Base-by-base conservation (phyloP, 2,113 vertebrate genomes). In the Pterocles burchelli region DNA sequence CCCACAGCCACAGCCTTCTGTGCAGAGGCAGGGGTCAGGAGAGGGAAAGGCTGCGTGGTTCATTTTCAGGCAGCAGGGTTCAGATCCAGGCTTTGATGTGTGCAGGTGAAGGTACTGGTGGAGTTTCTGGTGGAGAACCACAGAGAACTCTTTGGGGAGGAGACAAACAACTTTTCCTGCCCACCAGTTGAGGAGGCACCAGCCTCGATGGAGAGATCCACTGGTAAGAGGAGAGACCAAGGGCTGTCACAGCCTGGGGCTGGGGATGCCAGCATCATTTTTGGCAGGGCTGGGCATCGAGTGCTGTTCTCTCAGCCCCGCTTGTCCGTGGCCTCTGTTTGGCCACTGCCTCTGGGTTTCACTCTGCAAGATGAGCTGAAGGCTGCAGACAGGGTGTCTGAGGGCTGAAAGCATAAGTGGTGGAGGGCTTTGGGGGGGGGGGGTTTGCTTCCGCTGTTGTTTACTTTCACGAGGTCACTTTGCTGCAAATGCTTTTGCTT, bases 161-260 rank as follows among this genome's bases (percentile, higher is more conserved):
- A 41, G 49, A 17, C 17, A 2, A 8, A 4, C 43, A 41, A 25
- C 63, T 14, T 9, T 4, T 58, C 26, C 52, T 17, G 16, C 7
- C 43, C 13, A 2, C 9, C 10, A 46, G 62, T 26, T 1, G 1
- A 63, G 65, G 15, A 45, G 12, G 16, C 1, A 0, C 3, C 34
- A 59, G 45, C 11, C 3, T 9, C 46, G 14, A 1, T 1, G 6
- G 29, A 26, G 14, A 41, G 15, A 25, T 31, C 38, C 38, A 38
- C 11, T 38, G 38, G 38, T 38, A 38, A 38, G 38, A 38, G 38
- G 38, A 38, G 38, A 11, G 38, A 38, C 38, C 38, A 38, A 38
- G 38, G 38, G 38, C 38, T 38, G 38, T 38, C 38, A 38, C 38
- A 38, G 38, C 38, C 38, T 38, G 38, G 38, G 38, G 34, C 34